Percentiles rank a stretch among this genome's conserved stretches.
Conservation (phyloP, 1,140 invertebrate genomes). For the Orchesella cincta region DNA sequence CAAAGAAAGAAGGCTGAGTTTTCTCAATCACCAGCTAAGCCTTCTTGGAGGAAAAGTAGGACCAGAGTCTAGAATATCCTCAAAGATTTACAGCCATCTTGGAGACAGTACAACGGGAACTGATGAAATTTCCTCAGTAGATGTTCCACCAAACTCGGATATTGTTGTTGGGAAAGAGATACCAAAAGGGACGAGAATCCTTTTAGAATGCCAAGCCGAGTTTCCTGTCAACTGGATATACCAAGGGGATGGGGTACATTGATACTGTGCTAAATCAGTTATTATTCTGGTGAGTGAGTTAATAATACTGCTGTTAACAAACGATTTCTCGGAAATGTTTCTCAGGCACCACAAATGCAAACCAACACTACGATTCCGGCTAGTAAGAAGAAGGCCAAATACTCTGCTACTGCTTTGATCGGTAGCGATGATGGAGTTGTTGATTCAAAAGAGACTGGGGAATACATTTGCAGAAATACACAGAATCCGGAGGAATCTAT, state of each 20-base stretch:
- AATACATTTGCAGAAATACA: conserved; percentile 42
- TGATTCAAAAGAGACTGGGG: conserved; percentile 35
- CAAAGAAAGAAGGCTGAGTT: conserved; percentile 5
- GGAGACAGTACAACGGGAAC: conserved; percentile 5
- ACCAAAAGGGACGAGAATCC: conserved; percentile 11
- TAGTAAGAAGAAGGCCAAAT: background rate
- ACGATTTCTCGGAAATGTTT: background rate
- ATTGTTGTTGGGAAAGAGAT: conserved; percentile 39
- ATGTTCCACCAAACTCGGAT: conserved; percentile 27
- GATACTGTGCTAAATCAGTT: background rate
- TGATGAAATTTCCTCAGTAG: conserved; percentile 17
- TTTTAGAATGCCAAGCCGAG: conserved; percentile 34
- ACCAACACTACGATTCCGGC: background rate
- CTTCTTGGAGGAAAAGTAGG: conserved; percentile 1
- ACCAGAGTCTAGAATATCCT: background rate
- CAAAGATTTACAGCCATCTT: conserved; percentile 4
- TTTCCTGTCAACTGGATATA: conserved; percentile 44
- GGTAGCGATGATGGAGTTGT: background rate
- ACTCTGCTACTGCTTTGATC: background rate
- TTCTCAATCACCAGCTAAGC: conserved; percentile 17
- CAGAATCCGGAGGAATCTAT: conserved; percentile 33
- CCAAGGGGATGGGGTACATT: conserved; percentile 34
- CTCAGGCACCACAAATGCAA: background rate
- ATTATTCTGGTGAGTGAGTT: background rate
- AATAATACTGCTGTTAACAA: background rate